These are phyloP conservation scores for Rousettus madagascariensis DNA, from an alignment of 2,797 vertebrate genomes.

Conservation along the genomic window DNA sequence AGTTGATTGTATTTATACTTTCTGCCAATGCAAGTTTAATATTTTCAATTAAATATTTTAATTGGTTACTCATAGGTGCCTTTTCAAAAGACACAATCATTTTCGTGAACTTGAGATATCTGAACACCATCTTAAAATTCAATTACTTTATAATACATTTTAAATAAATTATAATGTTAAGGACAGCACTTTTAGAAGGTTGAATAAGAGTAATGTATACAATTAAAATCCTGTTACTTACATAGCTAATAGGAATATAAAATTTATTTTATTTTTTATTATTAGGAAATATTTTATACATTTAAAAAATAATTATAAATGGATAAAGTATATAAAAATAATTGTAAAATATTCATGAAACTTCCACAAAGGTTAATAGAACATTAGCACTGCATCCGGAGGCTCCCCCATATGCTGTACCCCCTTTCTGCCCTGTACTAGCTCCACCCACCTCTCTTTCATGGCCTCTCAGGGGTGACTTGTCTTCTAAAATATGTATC, in stretches of 20 bases:
- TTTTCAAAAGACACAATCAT: background rate
- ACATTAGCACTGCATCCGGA: background rate
- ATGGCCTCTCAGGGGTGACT: no score
- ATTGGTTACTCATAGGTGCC: slow-evolving; percentile 13
- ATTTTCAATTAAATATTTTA: slow-evolving; percentile 61
- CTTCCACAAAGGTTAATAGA: background rate
- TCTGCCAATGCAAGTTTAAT: slow-evolving; percentile 32
- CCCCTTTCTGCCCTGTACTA: background rate
- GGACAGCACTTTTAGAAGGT: background rate
- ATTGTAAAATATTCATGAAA: background rate
- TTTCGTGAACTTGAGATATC: background rate
- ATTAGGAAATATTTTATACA: background rate
- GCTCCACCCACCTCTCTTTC: background rate
- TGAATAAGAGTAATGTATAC: background rate
- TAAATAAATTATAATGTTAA: slow-evolving; percentile 26
- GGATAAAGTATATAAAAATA: background rate
- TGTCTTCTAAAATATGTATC: background rate
- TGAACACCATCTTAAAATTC: slow-evolving; percentile 10
- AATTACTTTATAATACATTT: slow-evolving; percentile 18
- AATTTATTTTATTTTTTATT: background rate
- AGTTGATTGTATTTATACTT: slow-evolving; percentile 45
- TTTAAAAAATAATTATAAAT: background rate
- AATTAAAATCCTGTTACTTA: background rate
- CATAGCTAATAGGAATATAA: background rate
- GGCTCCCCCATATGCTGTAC: fast-evolving